Percentiles rank a stretch among this genome's conserved stretches.
Conservation (phyloP, 2,888 invertebrate genomes). For the Plagiodera versicolora region DNA sequence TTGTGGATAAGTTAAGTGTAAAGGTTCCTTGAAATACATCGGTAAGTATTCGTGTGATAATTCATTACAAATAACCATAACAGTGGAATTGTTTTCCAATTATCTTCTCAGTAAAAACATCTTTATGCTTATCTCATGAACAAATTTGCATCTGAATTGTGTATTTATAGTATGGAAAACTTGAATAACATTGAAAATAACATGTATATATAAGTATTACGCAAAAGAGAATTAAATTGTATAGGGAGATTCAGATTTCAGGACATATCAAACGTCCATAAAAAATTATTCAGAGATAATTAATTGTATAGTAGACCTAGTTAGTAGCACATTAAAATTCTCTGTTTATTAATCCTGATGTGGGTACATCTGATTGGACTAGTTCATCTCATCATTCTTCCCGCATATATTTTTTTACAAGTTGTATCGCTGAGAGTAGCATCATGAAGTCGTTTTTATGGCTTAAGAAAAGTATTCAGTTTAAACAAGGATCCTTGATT, state of each 20-base stretch:
- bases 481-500: no score
- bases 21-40: no score
- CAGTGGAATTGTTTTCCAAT: not conserved
- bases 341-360: not conserved
- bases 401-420: not conserved
- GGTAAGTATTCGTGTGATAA: no score
- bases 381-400: not conserved
- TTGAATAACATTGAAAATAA: no score
- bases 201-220: no score
- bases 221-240: no score
- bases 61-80: no score
- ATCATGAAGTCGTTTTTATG: not conserved
- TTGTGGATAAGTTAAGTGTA: no score
- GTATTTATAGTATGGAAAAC: constrained; percentile 17
- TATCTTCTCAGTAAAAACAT: not conserved
- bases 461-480: not conserved
- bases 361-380: not conserved
- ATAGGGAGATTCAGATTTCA: no score
- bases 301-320: no score
- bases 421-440: not conserved
- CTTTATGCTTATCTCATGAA: not conserved
- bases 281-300: no score
- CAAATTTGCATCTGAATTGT: constrained; percentile 9
- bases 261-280: no score
- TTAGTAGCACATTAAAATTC: not conserved